Evolutionary conservation across 2,888 invertebrate species (phyloP), one percentile per base, ranked within the genome.

Genomic region (Drosophila flavopinicola): DNA sequence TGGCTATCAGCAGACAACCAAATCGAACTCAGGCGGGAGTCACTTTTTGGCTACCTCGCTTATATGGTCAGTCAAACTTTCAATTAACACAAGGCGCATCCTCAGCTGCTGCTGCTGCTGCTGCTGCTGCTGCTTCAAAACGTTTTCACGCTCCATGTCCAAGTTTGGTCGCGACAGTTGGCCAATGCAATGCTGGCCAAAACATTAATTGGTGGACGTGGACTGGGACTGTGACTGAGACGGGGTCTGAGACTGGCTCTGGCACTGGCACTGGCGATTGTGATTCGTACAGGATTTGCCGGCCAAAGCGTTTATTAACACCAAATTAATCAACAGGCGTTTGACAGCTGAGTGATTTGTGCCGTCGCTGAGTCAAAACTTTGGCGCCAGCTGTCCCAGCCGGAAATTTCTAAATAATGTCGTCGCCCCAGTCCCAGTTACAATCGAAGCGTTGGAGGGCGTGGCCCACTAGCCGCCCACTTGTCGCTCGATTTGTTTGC

Each of bases 331-430:
- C 86, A 80, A 77, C 80, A 56, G 74, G 67, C 84, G 77, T 85
- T 77, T 85, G 83, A 83, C 83, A 84, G 80, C 52, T 83, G 86
- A 83, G 73, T 85, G 83, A 85, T 83, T 83, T 84, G 86, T 78
- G 73, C 64, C 59, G 27, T 30, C 59, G 58, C 41, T 56, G 66
- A 68, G 42, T 54, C 45, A 53, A 59, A 71, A 63, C 68, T 52
- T 54, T 73, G 83, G 83, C 83, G 83, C 83, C 83, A 85, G 4
- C 30, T 11, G 58, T 47, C 61, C 2, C 51, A 47, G 65, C 45
- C 60, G 54, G 58, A 63, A 64, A 83, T 66, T 75, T 74, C 70
- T 67, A 80, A 83, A 83, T 78, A 83, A 44, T 78, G 65, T 63
- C 67, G 66, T 20, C 38, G 25, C 60, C 42, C n/a, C n/a, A 37